phyloP scores from a whole-genome alignment of 2,888 invertebrate species.

The Callimorpha dominula region DNA sequence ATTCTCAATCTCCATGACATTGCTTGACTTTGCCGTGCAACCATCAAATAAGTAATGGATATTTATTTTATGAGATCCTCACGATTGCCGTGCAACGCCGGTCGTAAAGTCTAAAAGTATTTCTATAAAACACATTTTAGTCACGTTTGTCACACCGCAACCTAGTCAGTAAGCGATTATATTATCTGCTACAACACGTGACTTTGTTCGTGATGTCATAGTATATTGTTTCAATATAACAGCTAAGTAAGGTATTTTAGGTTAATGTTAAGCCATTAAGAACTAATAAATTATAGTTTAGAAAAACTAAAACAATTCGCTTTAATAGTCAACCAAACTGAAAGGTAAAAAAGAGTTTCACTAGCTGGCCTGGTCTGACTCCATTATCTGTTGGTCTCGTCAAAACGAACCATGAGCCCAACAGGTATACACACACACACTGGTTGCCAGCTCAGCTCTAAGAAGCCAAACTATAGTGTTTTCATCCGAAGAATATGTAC shows the following conservation, averaged over 20 bases:
- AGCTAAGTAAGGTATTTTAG: background rate
- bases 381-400: too few relatives aligned
- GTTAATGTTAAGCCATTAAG: background rate
- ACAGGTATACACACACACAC: too few relatives aligned
- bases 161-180: constrained; percentile 28
- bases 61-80: constrained; percentile 11
- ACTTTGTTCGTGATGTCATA: constrained; percentile 35
- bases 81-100: background rate
- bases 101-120: constrained; percentile 26
- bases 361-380: too few relatives aligned
- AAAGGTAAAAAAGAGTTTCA: too few relatives aligned
- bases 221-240: constrained; percentile 1
- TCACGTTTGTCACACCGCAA: constrained; percentile 39
- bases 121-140: constrained; percentile 30
- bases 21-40: background rate
- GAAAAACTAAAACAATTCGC: too few relatives aligned
- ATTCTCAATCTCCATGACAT: background rate
- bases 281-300: too few relatives aligned
- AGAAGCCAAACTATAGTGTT: too few relatives aligned
- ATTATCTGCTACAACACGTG: constrained; percentile 42
- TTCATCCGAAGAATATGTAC: too few relatives aligned
- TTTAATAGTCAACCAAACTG: too few relatives aligned
- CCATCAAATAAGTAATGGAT: constrained; percentile 14
- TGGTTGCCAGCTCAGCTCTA: too few relatives aligned
- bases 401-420: too few relatives aligned